A percentile compares a stretch with the other conserved stretches of the same genome.
These are phyloP conservation scores for Montipora cactus DNA, from an alignment of 64 coral and sea anemone species.

Conservation along the genomic window DNA sequence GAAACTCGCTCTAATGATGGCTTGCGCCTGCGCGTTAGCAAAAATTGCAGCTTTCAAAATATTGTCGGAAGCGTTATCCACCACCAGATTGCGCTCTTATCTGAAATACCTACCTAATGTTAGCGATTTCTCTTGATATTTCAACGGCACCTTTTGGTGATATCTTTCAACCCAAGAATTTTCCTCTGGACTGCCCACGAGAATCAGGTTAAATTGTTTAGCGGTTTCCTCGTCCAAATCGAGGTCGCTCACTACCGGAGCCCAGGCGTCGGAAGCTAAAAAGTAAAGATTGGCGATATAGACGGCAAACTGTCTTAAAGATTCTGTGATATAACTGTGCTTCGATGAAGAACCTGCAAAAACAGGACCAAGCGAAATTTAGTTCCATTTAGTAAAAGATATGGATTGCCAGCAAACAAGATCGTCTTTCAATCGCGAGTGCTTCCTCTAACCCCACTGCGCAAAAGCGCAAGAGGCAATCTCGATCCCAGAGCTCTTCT, in stretches of 20 bases:
- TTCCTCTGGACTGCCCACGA: conserved; percentile 77
- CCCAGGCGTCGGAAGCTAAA: conserved; percentile 83
- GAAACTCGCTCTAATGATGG: no score
- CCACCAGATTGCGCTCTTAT: no score
- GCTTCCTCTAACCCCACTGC: no score
- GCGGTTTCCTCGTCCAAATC: conserved; percentile 77
- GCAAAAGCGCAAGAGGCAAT: no score
- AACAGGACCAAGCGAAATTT: neutral
- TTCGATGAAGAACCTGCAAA: conserved; percentile 11
- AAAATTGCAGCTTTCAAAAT: no score
- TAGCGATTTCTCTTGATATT: conserved; percentile 60
- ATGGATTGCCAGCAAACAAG: no score
- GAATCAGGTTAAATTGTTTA: conserved; percentile 85
- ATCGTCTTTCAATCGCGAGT: no score
- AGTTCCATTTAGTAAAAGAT: neutral
- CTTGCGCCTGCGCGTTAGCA: no score
- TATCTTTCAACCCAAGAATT: conserved; percentile 74
- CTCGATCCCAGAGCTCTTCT: no score
- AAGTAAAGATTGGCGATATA: conserved; percentile 94
- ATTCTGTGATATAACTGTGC: neutral
- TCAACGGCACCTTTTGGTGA: conserved; percentile 64
- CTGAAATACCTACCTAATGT: conserved; percentile 59
- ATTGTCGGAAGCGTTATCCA: no score
- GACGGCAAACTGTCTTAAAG: conserved; percentile 72
- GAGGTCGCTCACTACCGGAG: conserved; percentile 72